These are phyloP conservation scores for Indicator indicator DNA, from an alignment of 2,113 vertebrate species.

Conservation along the genomic window DNA sequence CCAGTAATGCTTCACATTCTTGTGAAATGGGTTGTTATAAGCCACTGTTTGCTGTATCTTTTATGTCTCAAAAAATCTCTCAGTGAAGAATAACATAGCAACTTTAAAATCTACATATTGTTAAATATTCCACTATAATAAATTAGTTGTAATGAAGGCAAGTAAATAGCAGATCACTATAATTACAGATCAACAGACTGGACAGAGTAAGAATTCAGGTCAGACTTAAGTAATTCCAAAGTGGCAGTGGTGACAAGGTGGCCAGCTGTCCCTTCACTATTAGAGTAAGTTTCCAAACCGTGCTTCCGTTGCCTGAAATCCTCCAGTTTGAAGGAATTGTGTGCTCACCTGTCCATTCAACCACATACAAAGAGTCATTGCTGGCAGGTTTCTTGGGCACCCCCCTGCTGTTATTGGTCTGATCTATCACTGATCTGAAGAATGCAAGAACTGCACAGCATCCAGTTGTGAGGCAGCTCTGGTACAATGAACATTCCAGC, in stretches of 20 bases:
- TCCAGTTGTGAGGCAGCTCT: neutral
- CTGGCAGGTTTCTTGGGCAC: neutral
- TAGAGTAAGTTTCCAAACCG: neutral
- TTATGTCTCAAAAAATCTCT: neutral
- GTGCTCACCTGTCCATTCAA: neutral
- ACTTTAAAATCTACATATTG: neutral
- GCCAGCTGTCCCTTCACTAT: neutral
- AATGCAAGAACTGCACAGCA: neutral
- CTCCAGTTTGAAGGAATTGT: neutral
- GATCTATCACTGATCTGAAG: neutral
- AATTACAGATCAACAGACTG: constrained; percentile 1
- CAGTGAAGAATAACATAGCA: neutral
- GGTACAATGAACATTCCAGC: neutral
- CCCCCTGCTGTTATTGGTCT: neutral
- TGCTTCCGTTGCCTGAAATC: neutral
- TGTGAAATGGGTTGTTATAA: neutral
- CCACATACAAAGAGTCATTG: neutral
- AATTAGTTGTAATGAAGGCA: constrained; percentile 9
- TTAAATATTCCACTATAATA: constrained; percentile 6
- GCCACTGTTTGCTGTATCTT: neutral
- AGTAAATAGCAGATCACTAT: neutral
- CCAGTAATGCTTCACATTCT: neutral
- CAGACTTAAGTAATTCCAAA: constrained; percentile 1
- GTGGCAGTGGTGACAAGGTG: neutral
- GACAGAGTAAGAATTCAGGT: constrained; percentile 32